phyloP scores from a whole-genome alignment of 2,113 vertebrate genomes.

The Henicopernis longicauda region DNA sequence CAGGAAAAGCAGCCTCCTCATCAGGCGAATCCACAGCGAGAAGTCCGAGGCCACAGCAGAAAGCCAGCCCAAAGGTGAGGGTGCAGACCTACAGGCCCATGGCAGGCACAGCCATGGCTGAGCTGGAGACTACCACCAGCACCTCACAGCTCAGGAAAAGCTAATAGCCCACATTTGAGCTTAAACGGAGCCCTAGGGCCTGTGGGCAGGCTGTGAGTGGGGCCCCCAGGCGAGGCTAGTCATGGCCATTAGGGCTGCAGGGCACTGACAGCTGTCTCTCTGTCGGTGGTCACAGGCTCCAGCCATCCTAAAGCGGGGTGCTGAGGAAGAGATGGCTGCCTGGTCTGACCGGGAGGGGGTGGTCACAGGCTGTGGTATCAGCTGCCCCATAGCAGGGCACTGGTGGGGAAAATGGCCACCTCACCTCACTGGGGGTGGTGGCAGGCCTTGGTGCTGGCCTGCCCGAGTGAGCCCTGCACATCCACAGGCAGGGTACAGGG shows the following conservation, averaged over 20 bases:
- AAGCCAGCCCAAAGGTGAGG: neutral
- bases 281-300: fast-evolving
- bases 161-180: fast-evolving
- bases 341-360: fast-evolving
- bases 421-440: fast-evolving
- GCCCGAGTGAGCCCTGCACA: neutral
- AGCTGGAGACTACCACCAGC: neutral
- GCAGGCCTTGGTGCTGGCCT: neutral
- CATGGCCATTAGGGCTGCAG: neutral
- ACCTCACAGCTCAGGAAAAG: fast-evolving
- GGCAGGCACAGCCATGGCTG: fast-evolving
- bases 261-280: neutral
- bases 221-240: neutral
- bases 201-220: neutral
- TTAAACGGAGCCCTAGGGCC: neutral
- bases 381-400: fast-evolving
- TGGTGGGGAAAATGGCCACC: fast-evolving
- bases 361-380: too few species aligned
- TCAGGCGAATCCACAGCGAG: fast-evolving
- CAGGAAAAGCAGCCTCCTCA: neutral
- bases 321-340: neutral
- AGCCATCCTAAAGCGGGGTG: fast-evolving
- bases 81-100: neutral
- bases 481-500: neutral
- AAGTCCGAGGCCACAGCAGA: fast-evolving